Base-by-base conservation (phyloP, 2,113 vertebrate species). In the Oxygymnocypris stewartii region DNA sequence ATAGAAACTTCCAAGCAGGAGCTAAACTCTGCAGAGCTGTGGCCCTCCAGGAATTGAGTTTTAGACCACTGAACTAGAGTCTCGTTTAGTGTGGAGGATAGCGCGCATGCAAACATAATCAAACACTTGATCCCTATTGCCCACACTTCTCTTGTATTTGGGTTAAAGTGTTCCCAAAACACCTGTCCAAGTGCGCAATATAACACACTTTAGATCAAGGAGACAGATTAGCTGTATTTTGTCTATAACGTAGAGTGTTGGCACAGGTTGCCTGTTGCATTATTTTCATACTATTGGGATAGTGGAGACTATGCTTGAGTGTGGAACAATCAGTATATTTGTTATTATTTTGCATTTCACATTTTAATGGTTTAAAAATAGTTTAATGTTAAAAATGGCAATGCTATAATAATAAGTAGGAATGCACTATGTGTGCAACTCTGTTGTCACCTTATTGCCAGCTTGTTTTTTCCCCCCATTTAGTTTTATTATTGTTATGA, bases 201-300 rank as follows among this genome's bases (percentile, higher is more conserved):
- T 74, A 40, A 5, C 54, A 73, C 49, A 76, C 78, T 71, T 87
- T 59, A 82, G 67, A 89, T 87, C 85, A 87, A 82, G 86, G 77
- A 77, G 74, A 57, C 81, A 47, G 69, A 81, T 84, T 71, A 71
- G 9, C 40, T 11, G 47, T 89, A 84, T 86, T 87, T 47, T 85
- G 82, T 87, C 65, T 77, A 77, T 40, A 69, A 6, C 23, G 3
- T 23, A 71, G 61, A n/a, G 18, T 47, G 44, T 51, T 65, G 71
- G 79, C 79, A 49, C 10, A 16, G 69, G 54, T 47, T 75, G 37
- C 51, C 40, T 0, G 35, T 20, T 76, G 42, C 54, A 42, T 77
- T 31, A 75, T 77, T 77, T 85, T 84, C 37, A 75, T 61, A 76
- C 73, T 77, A 8, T 8, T 77, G 44, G 75, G 57, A 31, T 76